Conservation (phyloP, 2,113 vertebrate species). For the Albula goreensis region DNA sequence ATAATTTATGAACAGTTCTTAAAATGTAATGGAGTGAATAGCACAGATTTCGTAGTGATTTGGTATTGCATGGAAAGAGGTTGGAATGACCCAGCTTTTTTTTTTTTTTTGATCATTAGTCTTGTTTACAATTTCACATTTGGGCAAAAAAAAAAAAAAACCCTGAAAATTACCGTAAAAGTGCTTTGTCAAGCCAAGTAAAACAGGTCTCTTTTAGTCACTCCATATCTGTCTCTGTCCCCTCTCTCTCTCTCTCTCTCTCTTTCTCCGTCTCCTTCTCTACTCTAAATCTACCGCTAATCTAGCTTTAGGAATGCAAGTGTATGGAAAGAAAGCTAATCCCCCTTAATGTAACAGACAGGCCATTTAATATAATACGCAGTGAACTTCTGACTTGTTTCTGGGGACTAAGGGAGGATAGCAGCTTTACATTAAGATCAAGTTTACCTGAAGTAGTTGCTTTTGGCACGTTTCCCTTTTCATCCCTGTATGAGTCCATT, state of each 20-base stretch:
- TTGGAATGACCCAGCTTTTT: not conserved
- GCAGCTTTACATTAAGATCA: slow-evolving; percentile 39
- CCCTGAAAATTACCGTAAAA: not conserved
- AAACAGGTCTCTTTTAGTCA: not conserved
- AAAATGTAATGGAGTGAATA: slow-evolving; percentile 40
- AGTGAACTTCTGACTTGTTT: slow-evolving; percentile 31
- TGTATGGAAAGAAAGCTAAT: slow-evolving; percentile 24
- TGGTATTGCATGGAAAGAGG: slow-evolving; percentile 30
- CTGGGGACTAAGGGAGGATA: slow-evolving; percentile 32
- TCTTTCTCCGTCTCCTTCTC: not conserved
- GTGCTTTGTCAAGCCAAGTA: slow-evolving; percentile 14
- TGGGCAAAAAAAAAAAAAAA: not conserved
- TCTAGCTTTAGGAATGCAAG: slow-evolving; percentile 29
- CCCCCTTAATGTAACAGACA: slow-evolving; percentile 24
- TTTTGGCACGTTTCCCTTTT: slow-evolving; percentile 42
- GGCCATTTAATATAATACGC: slow-evolving; percentile 31
- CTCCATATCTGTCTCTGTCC: not conserved
- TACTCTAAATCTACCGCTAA: slow-evolving; percentile 23
- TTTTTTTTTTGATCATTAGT: not conserved
- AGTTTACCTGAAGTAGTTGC: slow-evolving; percentile 48
- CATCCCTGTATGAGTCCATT: slow-evolving; percentile 34
- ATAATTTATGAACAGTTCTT: slow-evolving; percentile 45
- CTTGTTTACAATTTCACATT: not conserved
- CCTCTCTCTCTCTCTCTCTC: slow-evolving; percentile 7
- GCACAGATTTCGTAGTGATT: slow-evolving; percentile 38